Percentiles rank a stretch among this genome's conserved stretches.
Evolutionary conservation across 2,888 invertebrate species (phyloP).

Genomic region (Pyrocoelia pectoralis): DNA sequence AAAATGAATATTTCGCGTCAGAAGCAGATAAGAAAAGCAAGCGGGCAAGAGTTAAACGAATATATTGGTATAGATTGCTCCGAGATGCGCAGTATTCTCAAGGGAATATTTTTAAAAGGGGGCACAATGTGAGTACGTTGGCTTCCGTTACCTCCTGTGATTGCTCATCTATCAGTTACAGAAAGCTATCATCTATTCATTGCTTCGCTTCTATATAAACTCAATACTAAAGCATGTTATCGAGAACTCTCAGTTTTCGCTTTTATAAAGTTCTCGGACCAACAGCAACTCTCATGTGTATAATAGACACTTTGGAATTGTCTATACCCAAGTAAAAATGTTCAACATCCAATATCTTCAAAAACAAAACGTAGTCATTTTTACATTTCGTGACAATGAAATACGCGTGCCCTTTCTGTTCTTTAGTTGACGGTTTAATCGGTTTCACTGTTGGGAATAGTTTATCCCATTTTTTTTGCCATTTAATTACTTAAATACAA

Average conservation of each 20-base stretch:
- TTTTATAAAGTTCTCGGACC: no score
- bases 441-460: no score
- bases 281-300: no score
- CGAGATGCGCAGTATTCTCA: slow-evolving; percentile 32
- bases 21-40: slow-evolving; percentile 31
- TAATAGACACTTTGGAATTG: no score
- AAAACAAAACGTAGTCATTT: no score
- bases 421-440: no score
- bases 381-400: no score
- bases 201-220: slow-evolving; percentile 2
- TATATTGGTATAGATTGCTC: slow-evolving; percentile 43
- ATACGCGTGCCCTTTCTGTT: no score
- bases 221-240: slow-evolving; percentile 21
- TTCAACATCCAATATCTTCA: no score
- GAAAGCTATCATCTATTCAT: slow-evolving; percentile 18
- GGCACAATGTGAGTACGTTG: slow-evolving; percentile 20
- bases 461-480: no score
- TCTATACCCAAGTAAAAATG: no score
- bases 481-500: no score
- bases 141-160: slow-evolving; percentile 23
- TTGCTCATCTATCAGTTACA: slow-evolving; percentile 22
- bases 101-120: slow-evolving; percentile 24
- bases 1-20: slow-evolving; percentile 36
- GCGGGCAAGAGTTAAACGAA: slow-evolving; percentile 42
- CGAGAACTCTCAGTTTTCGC: background rate